Evolutionary conservation across 2,797 vertebrate genomes (phyloP), one percentile per base, ranked within the genome.

Genomic region (Aeoliscus strigatus): DNA sequence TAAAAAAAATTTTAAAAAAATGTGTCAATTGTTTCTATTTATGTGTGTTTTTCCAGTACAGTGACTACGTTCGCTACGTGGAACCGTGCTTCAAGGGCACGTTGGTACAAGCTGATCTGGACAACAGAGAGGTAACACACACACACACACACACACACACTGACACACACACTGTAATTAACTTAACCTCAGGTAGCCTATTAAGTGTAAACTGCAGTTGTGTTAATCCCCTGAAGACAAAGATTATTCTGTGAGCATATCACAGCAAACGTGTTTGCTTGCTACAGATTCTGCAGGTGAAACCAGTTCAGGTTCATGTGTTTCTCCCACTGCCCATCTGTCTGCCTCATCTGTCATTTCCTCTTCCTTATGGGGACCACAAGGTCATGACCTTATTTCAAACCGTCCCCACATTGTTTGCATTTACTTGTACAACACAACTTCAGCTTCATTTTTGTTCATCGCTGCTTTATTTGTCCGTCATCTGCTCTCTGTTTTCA

Each of bases 41-140:
- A 47, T 61, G 14, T 55, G 34, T 39, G 17, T 58, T 23, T 60
- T 35, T 52, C 4, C 84, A 98, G 95, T 97, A 96, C 82, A 98
- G 90, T 50, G 94, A 97, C 75, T 95, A 97, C 2, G 89, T 96
- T 27, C 91, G 91, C 30, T 98, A 96, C 18, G 70, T 98, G 2
- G 94, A 98, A 39, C 93, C 94, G 33, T 97, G 95, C 79, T 97
- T 97, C 80, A 91, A 93, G 85, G 95, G 92, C 28, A 95, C 85
- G 5, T 83, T 98, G 34, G 95, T 97, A n/a, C 95, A 98, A 72
- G 95, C 95, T 3, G 92, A 98, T 74, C 84, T 92, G 73, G 95
- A 98, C 69, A 98, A 97, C 79, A 87, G 94, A 42, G 94, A 98
- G 92, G 95, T 98, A 79, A 70, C 4, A 14, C 27, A 35, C 18